These are phyloP conservation scores for Dryomyza anilis DNA, from an alignment of 2,888 invertebrate species.

Conservation along the genomic window DNA sequence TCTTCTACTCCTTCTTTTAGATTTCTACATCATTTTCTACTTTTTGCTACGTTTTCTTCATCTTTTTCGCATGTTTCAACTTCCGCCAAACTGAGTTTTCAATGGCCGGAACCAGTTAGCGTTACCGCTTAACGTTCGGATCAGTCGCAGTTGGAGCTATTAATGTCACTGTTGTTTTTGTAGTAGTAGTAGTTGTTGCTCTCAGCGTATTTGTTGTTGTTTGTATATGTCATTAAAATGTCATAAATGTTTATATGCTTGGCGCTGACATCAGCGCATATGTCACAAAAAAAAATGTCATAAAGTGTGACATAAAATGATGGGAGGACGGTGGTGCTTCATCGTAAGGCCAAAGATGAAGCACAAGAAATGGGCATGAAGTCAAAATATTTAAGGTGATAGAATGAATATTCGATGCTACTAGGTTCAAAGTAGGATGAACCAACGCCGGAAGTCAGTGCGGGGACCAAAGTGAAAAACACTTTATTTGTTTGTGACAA, in stretches of 20 bases:
- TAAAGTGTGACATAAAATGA: not conserved
- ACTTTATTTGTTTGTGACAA: no score
- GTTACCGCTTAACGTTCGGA: not conserved
- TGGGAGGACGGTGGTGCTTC: not conserved
- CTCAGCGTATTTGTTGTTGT: not conserved
- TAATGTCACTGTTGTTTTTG: not conserved
- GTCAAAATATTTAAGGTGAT: not conserved
- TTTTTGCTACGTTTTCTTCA: not conserved
- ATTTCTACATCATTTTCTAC: not conserved
- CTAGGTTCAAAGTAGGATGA: not conserved
- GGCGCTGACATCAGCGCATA: not conserved
- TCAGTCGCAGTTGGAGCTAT: not conserved
- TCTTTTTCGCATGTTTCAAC: not conserved
- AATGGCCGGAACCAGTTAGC: not conserved
- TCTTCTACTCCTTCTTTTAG: no score
- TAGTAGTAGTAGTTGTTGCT: not conserved
- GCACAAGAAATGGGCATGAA: not conserved
- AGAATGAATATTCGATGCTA: not conserved
- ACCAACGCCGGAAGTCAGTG: no score
- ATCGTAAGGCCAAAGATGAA: no score
- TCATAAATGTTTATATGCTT: not conserved
- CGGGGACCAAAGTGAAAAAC: not conserved
- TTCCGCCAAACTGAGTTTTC: not conserved
- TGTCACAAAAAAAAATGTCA: not conserved
- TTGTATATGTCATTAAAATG: conserved; percentile 8